Percentiles rank a stretch among this genome's conserved stretches.
Conservation (phyloP, 2,113 vertebrate species). For the Macaca fascicularis region T2T-MFA8v1.1 NC_088381.1:133467001-133467500, state of each 20-base stretch:
- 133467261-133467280: not conserved
- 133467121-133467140: not conserved
- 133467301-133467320: not conserved
- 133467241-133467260: not conserved
- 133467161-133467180: not conserved
- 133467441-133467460: not conserved
- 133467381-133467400: not conserved
- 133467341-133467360: not conserved
- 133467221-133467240: not conserved
- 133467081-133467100: not conserved
- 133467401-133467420: not conserved
- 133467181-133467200: not conserved
- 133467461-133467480: not conserved
- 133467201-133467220: not conserved
- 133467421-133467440: not conserved
- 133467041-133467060: not conserved
- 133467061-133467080: not conserved
- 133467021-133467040: not conserved
- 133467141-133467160: not conserved
- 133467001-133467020: not conserved
- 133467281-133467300: not conserved
- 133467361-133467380: not conserved
- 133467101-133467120: not conserved
- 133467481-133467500: too few species aligned
- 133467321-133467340: not conserved